These are phyloP conservation scores for Hirtodrosophila cameraria DNA, from an alignment of 2,888 invertebrate genomes.

Conservation along the genomic window DNA sequence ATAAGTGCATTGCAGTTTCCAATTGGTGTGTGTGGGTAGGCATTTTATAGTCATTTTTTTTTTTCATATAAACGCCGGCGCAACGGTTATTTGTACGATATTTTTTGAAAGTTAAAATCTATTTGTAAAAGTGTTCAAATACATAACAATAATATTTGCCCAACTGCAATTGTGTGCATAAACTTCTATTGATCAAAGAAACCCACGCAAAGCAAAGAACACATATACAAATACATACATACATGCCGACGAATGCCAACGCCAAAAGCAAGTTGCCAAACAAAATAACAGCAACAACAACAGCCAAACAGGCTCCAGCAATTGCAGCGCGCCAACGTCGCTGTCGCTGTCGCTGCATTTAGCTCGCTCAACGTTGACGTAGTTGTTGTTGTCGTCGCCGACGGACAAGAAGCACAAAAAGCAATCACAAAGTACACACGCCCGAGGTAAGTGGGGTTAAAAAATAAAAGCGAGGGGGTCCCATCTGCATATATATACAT, in stretches of 20 bases:
- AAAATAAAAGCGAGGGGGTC: too few relatives aligned
- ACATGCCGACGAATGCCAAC: constrained; percentile 42
- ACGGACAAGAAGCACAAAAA: constrained; percentile 50
- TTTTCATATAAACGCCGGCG: constrained; percentile 13
- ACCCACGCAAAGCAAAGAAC: constrained; percentile 38
- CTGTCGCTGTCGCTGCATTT: constrained; percentile 40
- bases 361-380: constrained; percentile 43
- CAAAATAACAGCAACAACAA: constrained; percentile 48
- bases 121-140: not conserved
- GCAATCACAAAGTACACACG: constrained; percentile 42
- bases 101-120: constrained; percentile 42
- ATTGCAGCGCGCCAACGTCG: constrained; percentile 57
- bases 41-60: constrained; percentile 34
- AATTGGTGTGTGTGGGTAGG: constrained; percentile 28
- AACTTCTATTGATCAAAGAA: constrained; percentile 33
- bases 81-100: constrained; percentile 16
- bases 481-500: not conserved
- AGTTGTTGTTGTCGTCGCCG: constrained; percentile 37
- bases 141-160: constrained; percentile 5
- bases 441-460: constrained; percentile 49
- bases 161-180: constrained; percentile 49
- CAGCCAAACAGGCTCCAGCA: constrained; percentile 55
- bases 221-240: constrained; percentile 10
- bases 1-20: constrained; percentile 47
- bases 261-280: constrained; percentile 55